These are phyloP conservation scores for Onychomys torridus DNA, from an alignment of 2,797 vertebrate genomes.

Conservation along the genomic window DNA sequence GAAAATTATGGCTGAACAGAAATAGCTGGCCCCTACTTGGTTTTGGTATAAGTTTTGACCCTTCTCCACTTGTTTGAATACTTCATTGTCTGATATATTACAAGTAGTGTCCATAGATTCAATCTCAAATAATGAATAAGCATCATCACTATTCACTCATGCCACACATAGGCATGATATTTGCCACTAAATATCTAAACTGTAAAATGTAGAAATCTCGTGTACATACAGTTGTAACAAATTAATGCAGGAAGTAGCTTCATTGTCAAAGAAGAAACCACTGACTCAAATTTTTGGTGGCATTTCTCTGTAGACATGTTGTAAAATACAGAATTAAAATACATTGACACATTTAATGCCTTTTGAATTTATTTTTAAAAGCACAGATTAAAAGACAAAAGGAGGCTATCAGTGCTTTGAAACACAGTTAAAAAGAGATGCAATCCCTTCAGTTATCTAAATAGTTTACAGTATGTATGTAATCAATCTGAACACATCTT, in stretches of 20 bases:
- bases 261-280: conserved; percentile 68
- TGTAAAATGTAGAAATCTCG: background rate
- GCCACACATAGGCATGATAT: background rate
- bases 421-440: conserved; percentile 64
- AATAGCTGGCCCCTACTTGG: background rate
- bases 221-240: background rate
- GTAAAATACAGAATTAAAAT: conserved; percentile 70
- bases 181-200: conserved; percentile 24
- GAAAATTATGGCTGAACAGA: conserved; percentile 27
- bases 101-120: background rate
- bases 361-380: conserved; percentile 77
- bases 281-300: conserved; percentile 54
- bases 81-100: background rate
- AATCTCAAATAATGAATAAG: background rate
- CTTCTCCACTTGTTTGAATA: background rate
- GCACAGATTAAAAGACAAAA: conserved; percentile 49
- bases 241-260: conserved; percentile 46
- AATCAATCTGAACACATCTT: conserved; percentile 60
- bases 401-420: conserved; percentile 31
- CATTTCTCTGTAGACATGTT: conserved; percentile 74
- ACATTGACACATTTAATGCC: conserved; percentile 52
- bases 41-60: conserved; percentile 22
- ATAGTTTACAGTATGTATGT: conserved; percentile 61
- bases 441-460: conserved; percentile 62
- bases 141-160: background rate